phyloP scores from a whole-genome alignment of 2,113 vertebrate genomes.

The Nothobranchius kuhntae region DNA sequence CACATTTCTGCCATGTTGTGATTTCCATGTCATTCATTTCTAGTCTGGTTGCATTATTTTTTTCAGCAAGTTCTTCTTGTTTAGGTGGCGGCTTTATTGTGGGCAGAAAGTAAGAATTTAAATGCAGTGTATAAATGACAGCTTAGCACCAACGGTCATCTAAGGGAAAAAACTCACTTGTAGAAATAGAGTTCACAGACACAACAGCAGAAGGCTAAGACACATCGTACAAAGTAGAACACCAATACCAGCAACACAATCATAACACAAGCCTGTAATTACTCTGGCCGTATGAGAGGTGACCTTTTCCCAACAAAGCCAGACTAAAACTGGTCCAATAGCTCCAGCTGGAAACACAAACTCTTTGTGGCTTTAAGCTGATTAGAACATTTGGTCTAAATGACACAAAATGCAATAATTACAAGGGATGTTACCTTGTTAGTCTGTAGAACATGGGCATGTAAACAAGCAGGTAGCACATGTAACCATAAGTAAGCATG shows the following conservation, averaged over 20 bases:
- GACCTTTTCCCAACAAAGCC: no score
- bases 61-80: no score
- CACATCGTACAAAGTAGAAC: constrained; percentile 97
- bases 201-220: constrained; percentile 95
- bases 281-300: not conserved
- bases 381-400: not conserved
- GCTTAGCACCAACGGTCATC: not conserved
- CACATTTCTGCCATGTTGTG: not conserved
- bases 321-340: no score
- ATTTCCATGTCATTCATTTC: not conserved
- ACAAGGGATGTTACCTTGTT: constrained; percentile 86
- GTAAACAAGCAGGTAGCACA: constrained; percentile 92
- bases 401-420: not conserved
- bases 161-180: constrained; percentile 86
- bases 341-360: not conserved
- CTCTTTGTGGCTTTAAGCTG: not conserved
- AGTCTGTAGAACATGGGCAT: constrained; percentile 92
- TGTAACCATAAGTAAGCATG: constrained; percentile 97
- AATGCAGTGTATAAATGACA: not conserved
- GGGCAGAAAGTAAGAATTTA: not conserved
- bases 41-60: not conserved
- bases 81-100: not conserved
- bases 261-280: constrained; percentile 19
- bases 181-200: constrained; percentile 98
- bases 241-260: constrained; percentile 88